Evolutionary conservation across 2,113 vertebrate species (phyloP), one percentile per base, ranked within the genome.

Genomic region (Spea bombifrons): DNA sequence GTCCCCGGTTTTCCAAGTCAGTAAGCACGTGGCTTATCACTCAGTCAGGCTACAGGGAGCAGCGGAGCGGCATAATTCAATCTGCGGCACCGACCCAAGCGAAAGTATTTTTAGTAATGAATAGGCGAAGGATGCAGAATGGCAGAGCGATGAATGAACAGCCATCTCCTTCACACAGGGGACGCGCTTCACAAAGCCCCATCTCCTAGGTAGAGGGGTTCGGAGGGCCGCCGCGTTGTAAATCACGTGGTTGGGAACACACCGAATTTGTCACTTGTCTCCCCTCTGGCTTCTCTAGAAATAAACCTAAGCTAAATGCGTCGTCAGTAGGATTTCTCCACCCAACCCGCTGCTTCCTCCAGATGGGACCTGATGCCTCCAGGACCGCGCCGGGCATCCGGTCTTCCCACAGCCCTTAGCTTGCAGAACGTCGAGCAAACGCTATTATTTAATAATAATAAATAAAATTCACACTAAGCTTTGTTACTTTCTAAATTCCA

Each of bases 71-170:
- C 83, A 86, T 86, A 90, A 87, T 82, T 73, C 81, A 75, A 86
- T 87, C 85, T 81, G 83, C 86, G 85, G 84, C 76, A 75, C 83
- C 83, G 87, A 90, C 88, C 87, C 77, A 85, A 88, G 87, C 88
- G 88, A 85, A 87, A 84, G 88, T 91, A 91, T 91, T 91, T 89
- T 83, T 85, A 86, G 88, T 88, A 80, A 83, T 86, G 84, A 90
- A 85, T 91, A 90, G 89, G 90, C 89, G 88, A 90, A 84, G 84
- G 63, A 86, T 86, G 84, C 64, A 76, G 61, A 64, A 70, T 8
- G 47, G 74, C 74, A 66, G 44, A 53, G 52, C 13, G 72, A 55
- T 66, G 15, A 52, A 70, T 5, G 68, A 70, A 64, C n/a, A 16
- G 61, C 17, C 61, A 17, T 9, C 16, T 16, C n/a, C 15, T 64